Conservation (phyloP, 2,797 vertebrate species). For the Paguma larvata region DNA sequence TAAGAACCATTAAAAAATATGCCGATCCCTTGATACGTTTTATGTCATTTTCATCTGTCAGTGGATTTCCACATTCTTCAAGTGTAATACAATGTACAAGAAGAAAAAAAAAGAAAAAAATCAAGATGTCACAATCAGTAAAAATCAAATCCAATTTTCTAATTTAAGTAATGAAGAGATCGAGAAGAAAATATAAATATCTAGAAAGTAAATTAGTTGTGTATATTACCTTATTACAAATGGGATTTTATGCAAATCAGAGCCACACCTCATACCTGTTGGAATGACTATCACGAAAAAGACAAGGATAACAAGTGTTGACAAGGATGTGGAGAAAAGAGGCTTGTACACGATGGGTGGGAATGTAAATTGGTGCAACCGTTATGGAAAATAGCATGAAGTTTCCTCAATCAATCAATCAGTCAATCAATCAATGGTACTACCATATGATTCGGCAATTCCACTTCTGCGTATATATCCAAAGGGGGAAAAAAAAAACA, state of each 20-base stretch:
- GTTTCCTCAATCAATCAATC: not conserved
- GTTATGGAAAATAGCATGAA: not conserved
- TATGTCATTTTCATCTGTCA: constrained; percentile 49
- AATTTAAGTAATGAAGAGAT: not conserved
- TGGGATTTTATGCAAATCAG: not conserved
- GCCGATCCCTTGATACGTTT: not conserved
- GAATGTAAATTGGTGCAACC: not conserved
- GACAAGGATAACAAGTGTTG: not conserved
- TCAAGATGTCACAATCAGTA: not conserved
- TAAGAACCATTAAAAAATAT: constrained; percentile 16
- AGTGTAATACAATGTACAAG: not conserved
- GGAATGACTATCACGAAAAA: not conserved
- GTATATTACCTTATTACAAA: constrained; percentile 4
- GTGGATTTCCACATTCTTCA: not conserved
- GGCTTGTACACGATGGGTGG: not conserved
- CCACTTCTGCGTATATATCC: not conserved
- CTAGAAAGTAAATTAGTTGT: not conserved
- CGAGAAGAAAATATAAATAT: not conserved
- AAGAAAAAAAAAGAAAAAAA: not conserved
- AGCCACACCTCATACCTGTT: not conserved
- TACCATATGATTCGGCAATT: not conserved
- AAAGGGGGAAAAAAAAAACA: not conserved
- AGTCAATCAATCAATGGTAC: not conserved
- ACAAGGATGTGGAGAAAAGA: not conserved
- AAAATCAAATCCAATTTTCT: not conserved